phyloP scores from a whole-genome alignment of 2,113 vertebrate genomes.

The Neoarius graeffei region DNA sequence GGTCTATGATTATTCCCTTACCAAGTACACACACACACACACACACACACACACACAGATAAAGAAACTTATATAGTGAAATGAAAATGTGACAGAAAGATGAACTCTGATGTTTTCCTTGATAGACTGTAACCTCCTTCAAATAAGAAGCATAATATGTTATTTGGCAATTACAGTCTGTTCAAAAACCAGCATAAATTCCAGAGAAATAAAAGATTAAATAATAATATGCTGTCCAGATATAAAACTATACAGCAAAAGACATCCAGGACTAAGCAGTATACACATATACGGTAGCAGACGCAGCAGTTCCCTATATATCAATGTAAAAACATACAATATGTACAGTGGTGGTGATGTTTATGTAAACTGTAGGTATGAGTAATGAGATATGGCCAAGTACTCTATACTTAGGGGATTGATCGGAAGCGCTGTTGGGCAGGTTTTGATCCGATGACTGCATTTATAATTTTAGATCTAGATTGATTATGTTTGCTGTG shows the following conservation, averaged over 20 bases:
- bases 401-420: not conserved
- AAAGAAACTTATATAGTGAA: not conserved
- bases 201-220: not conserved
- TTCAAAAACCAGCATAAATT: not conserved
- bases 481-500: not conserved
- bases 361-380: not conserved
- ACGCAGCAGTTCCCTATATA: not conserved
- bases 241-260: not conserved
- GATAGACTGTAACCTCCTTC: not conserved
- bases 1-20: not conserved
- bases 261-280: not conserved
- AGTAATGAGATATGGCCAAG: not conserved
- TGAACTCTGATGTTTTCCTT: not conserved
- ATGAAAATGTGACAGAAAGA: not conserved
- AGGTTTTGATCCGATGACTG: not conserved
- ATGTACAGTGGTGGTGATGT: not conserved
- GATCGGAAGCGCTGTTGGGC: too few relatives aligned
- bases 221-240: not conserved
- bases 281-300: not conserved
- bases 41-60: not conserved
- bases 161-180: not conserved
- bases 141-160: constrained; percentile 4
- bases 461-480: not conserved
- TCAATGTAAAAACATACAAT: not conserved
- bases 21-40: not conserved